Evolutionary conservation across 2,113 vertebrate genomes (phyloP).

Genomic region (Burhinus bistriatus): DNA sequence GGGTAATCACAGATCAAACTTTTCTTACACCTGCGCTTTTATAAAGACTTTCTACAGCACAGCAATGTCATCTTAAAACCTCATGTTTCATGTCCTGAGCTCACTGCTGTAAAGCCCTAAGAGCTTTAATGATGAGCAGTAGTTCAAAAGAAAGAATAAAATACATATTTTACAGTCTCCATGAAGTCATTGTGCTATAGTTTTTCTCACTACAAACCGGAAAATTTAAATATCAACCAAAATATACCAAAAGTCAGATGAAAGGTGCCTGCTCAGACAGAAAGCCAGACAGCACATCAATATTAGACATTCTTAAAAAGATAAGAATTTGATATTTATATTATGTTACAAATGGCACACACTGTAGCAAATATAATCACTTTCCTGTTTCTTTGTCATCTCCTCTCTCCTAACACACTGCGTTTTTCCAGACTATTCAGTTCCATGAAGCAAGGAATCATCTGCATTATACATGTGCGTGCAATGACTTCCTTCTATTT

Average conservation of each 20-base stretch:
- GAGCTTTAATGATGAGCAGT: conserved; percentile 11
- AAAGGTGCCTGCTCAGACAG: not conserved
- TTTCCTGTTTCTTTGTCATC: not conserved
- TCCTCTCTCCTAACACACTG: not conserved
- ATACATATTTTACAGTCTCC: not conserved
- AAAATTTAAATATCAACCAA: not conserved
- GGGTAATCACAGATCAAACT: conserved; percentile 37
- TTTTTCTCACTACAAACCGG: not conserved
- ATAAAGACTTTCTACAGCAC: not conserved
- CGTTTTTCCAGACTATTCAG: not conserved
- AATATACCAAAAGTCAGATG: not conserved
- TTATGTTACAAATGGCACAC: not conserved
- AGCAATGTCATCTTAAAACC: conserved; percentile 3
- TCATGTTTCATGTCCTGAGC: conserved; percentile 1
- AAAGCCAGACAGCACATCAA: not conserved
- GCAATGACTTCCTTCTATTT: not conserved
- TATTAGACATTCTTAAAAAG: not conserved
- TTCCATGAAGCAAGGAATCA: not conserved
- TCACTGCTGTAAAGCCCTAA: not conserved
- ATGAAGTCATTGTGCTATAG: not conserved
- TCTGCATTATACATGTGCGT: not conserved
- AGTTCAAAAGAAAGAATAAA: conserved; percentile 7
- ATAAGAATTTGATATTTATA: not conserved
- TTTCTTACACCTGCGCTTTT: conserved; percentile 3
- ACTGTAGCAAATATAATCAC: not conserved